Base-by-base conservation (phyloP, 2,113 vertebrate species). In the Sorex fumeus region DNA sequence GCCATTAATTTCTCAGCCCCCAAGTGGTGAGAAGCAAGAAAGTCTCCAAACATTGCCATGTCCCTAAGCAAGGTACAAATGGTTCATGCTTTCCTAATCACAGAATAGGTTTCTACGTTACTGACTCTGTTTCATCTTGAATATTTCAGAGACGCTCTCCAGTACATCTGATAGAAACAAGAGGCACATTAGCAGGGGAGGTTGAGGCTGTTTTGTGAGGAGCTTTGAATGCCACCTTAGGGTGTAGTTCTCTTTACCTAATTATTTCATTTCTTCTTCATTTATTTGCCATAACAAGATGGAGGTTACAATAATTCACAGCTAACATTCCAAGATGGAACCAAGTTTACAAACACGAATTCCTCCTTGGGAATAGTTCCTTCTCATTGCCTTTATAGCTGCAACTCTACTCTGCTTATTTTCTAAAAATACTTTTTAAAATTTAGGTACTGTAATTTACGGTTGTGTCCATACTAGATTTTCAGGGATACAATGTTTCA, bases 241-340 rank as follows among this genome's bases (percentile, higher is more conserved):
- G 84, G 32, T 8, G 1, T 21, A 47, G 25, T 75, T 90, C 78
- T 85, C 79, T 62, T 36, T 47, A 8, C 16, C 53, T 40, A 36
- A 67, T 67, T 32, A 62, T 85, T 77, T 80, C 32, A 36, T 77
- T 70, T 71, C 21, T 6, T 40, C 6, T 57, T 69, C 82, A 64
- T 47, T 71, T 83, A 86, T 78, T 82, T 57, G 74, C 28, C 50
- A 23, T 57, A 74, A 28, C 66, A 81, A 60, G 60, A 92, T 16
- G 45, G 70, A 23, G 34, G 34, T 83, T n/a, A 76, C 32, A 87
- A 72, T 84, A 60, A 80, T 36, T 80, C 50, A 77, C 6, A 81
- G 25, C 77, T 84, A 90, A 40, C 30, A 77, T 67, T 81, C 34
- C 79, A 81, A 30, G 45, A 82, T 4, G 27, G 84, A 91, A 50